phyloP scores from a whole-genome alignment of 2,113 vertebrate species.

The Thunnus maccoyii region DNA sequence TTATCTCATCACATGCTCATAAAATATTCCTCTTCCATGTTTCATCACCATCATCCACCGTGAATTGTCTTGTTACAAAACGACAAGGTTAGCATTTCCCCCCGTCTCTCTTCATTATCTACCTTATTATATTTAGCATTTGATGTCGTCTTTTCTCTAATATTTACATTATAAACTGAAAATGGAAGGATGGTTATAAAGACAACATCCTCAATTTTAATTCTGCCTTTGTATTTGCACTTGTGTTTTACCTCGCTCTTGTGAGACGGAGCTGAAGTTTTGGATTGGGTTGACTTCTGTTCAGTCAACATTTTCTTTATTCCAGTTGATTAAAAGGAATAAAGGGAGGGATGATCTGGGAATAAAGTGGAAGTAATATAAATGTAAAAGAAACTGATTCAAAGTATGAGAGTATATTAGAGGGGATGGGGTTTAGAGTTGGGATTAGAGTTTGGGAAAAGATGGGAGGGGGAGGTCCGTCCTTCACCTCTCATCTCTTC shows the following conservation, averaged over 20 bases:
- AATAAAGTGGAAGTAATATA: slow-evolving; percentile 6
- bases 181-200: slow-evolving; percentile 28
- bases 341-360: slow-evolving; percentile 24
- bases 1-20: slow-evolving; percentile 5
- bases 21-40: not conserved
- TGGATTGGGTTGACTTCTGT: slow-evolving; percentile 50
- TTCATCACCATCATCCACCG: slow-evolving; percentile 16
- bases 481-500: slow-evolving; percentile 63
- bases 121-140: slow-evolving; percentile 36
- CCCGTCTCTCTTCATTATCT: slow-evolving; percentile 49
- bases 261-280: slow-evolving; percentile 50
- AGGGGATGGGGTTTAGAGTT: slow-evolving; percentile 16
- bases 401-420: slow-evolving; percentile 12
- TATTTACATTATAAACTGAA: slow-evolving; percentile 30
- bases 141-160: slow-evolving; percentile 43
- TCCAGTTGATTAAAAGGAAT: slow-evolving; percentile 18
- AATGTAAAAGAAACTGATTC: not conserved
- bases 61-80: slow-evolving; percentile 38
- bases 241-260: slow-evolving; percentile 40
- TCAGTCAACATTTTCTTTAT: slow-evolving; percentile 50
- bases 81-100: slow-evolving; percentile 91
- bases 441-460: slow-evolving; percentile 50
- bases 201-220: slow-evolving; percentile 16
- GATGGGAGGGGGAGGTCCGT: slow-evolving; percentile 44
- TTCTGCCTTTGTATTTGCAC: slow-evolving; percentile 40